Base-by-base conservation (phyloP, 2,797 vertebrate genomes). In the Sebastes miniatus region DNA sequence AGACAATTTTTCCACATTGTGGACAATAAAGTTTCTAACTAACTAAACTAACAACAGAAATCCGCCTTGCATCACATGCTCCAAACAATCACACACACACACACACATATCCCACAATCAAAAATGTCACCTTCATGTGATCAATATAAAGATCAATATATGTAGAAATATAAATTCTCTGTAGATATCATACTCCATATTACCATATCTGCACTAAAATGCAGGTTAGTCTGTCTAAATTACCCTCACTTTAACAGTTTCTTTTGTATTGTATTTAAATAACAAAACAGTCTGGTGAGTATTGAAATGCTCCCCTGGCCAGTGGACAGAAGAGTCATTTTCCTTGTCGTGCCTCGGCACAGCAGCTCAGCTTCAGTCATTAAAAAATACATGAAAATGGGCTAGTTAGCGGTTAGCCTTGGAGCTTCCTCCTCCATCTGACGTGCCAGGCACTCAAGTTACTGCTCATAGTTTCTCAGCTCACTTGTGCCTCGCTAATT, bases 351-450 rank as follows among this genome's bases (percentile, higher is more conserved):
- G 14, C 66, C 16, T 43, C 27, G 20, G 34, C 66, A 64, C 63
- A 56, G 65, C 62, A 64, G 69, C 81, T 83, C 71, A 80, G 74
- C 73, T 12, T 56, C 63, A 64, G 56, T 66, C 79, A 61, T 83
- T 90, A 43, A 89, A 90, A 83, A 87, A 88, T 80, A 71, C 69
- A 90, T 89, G 84, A 84, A 86, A 89, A 82, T 20, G 11, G 25
- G 58, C 20, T 11, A 16, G 39, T 88, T 76, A 58, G 63, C 22
- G 8, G 62, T 31, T n/a, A 52, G 20, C 20, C 50, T 52, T 52
- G 50, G 75, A 61, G 69, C 57, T 3, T 66, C 66, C 27, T 69
- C 52, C 54, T 81, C 67, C 59, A 24, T 79, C 76, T 43, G 67
- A 64, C 50, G 2, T 73, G 77, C 39, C 75, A 64, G 61, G 5